phyloP scores from a whole-genome alignment of 64 coral and sea anemone genomes.

The Pachyseris speciosa region DNA sequence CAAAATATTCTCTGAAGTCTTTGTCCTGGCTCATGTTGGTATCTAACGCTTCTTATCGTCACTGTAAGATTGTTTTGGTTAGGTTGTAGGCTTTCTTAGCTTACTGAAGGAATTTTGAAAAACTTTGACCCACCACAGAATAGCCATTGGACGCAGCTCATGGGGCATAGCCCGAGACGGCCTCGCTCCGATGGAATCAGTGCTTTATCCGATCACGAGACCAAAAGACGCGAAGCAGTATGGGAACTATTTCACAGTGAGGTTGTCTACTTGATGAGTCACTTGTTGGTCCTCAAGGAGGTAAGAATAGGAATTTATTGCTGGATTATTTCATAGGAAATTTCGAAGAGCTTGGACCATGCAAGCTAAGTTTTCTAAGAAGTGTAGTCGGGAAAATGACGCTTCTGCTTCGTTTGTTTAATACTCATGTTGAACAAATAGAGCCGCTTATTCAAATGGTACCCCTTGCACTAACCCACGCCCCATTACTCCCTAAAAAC shows the following conservation, averaged over 20 bases:
- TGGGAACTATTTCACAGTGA: constrained; percentile 99
- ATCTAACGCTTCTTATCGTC: no score
- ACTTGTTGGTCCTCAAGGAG: constrained; percentile 94
- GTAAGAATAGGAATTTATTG: neutral
- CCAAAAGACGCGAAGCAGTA: constrained; percentile 94
- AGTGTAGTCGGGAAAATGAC: no score
- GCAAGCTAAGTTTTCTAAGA: no score
- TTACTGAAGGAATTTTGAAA: neutral
- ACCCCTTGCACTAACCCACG: no score
- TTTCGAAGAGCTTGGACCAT: neutral
- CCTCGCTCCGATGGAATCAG: constrained; percentile 55
- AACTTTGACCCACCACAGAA: constrained; percentile 30
- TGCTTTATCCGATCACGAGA: constrained; percentile 80
- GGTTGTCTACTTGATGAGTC: constrained; percentile 92
- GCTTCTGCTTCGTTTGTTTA: no score
- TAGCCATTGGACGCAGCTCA: constrained; percentile 93
- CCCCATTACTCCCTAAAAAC: no score
- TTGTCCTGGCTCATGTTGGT: no score
- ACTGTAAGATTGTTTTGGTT: no score
- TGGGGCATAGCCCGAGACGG: constrained; percentile 39
- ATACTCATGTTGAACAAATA: no score
- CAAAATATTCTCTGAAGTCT: no score
- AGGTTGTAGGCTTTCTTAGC: no score
- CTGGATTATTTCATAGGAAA: neutral
- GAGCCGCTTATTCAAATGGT: no score